Conservation (phyloP, 2,113 vertebrate species). For the Brachyistius frenatus region DNA sequence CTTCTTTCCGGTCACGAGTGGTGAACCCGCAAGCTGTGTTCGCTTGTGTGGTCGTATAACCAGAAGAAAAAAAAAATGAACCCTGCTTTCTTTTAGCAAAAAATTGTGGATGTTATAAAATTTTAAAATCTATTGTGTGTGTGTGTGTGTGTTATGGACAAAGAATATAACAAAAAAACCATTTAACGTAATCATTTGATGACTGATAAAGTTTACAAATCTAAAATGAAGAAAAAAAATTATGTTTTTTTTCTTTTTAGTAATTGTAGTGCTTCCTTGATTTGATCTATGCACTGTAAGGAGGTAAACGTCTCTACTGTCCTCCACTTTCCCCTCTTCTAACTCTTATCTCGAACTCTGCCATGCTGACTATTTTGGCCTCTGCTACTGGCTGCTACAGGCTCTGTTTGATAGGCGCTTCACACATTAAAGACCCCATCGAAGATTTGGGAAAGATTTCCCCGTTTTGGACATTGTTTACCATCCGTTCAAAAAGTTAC, state of each 20-base stretch:
- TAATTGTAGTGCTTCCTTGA: conserved; percentile 96
- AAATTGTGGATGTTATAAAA: conserved; percentile 81
- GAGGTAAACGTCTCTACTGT: conserved; percentile 85
- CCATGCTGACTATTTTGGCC: conserved; percentile 46
- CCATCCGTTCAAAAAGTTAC: not conserved
- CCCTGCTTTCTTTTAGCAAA: conserved; percentile 81
- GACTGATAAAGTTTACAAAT: conserved; percentile 87
- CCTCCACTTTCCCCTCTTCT: conserved; percentile 55
- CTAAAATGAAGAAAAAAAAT: conserved; percentile 81
- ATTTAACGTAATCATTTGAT: conserved; percentile 78
- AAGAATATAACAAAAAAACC: conserved; percentile 72
- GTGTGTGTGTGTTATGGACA: conserved; percentile 77
- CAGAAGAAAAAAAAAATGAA: conserved; percentile 37
- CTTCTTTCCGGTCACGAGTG: conserved; percentile 58
- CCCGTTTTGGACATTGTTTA: not conserved
- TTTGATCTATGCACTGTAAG: conserved; percentile 99
- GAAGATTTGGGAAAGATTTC: not conserved
- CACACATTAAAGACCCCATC: not conserved
- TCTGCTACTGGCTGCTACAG: conserved; percentile 75
- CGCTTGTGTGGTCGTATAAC: conserved; percentile 72
- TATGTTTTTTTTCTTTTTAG: conserved; percentile 76
- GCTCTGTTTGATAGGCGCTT: conserved; percentile 12
- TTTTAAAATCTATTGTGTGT: conserved; percentile 73
- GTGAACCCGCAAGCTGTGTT: conserved; percentile 87
- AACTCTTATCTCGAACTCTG: conserved; percentile 49